phyloP scores from a whole-genome alignment of 2,888 invertebrate species.

The Sialis fuliginosa region DNA sequence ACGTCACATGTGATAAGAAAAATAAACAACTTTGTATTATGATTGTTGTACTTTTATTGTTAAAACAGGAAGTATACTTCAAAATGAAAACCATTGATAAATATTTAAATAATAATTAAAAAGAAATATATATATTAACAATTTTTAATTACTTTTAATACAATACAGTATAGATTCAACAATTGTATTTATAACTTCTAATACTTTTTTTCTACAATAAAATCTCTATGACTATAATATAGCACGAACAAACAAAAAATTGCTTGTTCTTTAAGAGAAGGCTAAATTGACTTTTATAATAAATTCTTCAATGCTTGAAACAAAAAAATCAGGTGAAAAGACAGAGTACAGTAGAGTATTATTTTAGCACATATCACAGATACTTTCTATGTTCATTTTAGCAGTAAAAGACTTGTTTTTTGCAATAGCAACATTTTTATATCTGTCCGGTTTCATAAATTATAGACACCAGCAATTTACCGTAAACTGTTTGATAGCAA shows the following conservation, averaged over 20 bases:
- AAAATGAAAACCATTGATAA: neutral
- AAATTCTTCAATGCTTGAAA: neutral
- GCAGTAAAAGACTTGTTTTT: no score
- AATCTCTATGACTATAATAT: neutral
- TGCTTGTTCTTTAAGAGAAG: slow-evolving; percentile 1
- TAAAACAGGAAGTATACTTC: no score
- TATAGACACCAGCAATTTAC: no score
- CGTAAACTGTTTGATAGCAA: no score
- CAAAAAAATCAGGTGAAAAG: neutral
- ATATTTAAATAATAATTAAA: neutral
- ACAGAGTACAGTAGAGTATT: neutral
- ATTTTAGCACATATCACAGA: neutral
- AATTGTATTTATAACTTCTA: neutral
- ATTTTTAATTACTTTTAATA: neutral
- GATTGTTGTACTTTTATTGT: no score
- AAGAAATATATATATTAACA: neutral
- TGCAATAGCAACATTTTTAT: no score
- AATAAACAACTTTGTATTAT: no score
- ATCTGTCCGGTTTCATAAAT: no score
- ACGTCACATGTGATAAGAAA: no score
- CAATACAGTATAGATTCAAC: slow-evolving; percentile 1
- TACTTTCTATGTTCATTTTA: no score
- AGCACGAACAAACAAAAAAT: slow-evolving; percentile 1
- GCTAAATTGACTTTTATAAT: neutral
- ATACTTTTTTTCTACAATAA: slow-evolving; percentile 1